Conservation (phyloP, 2,797 vertebrate genomes). For the Acanthiza pusilla region DNA sequence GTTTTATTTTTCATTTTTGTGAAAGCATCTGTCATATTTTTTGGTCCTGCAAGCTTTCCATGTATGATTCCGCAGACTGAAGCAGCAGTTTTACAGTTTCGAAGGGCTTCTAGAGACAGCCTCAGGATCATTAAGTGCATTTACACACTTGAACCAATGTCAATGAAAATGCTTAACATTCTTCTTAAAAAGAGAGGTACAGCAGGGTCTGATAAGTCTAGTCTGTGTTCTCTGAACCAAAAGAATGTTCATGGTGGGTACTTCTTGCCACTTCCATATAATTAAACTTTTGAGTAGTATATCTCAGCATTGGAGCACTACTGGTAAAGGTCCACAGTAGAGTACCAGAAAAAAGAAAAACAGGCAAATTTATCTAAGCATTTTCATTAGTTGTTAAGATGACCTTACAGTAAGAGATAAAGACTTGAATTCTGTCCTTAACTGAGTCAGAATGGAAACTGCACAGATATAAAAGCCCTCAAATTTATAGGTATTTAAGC, state of each 20-base stretch:
- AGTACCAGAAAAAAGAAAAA: background rate
- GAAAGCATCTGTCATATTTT: background rate
- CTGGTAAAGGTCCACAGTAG: background rate
- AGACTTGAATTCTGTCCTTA: background rate
- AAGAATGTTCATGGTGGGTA: background rate
- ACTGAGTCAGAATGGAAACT: background rate
- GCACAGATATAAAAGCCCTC: background rate
- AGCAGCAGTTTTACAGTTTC: background rate
- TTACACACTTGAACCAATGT: background rate
- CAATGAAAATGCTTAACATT: conserved; percentile 14
- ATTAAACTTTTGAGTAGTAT: background rate
- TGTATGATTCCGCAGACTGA: background rate
- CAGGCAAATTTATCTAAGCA: background rate
- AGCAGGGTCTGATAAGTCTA: background rate
- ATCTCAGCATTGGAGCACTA: background rate
- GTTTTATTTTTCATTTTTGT: background rate
- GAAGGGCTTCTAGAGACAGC: background rate
- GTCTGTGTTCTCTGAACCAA: background rate
- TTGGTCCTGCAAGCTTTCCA: background rate
- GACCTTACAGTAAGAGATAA: background rate
- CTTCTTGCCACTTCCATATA: conserved; percentile 27
- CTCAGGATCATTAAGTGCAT: background rate
- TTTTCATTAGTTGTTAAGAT: background rate
- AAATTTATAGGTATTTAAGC: background rate
- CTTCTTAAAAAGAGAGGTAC: background rate